Percentiles rank a stretch among this genome's conserved stretches.
These are phyloP conservation scores for Drosophila atripex DNA, from an alignment of 2,888 invertebrate species.

Conservation along the genomic window DNA sequence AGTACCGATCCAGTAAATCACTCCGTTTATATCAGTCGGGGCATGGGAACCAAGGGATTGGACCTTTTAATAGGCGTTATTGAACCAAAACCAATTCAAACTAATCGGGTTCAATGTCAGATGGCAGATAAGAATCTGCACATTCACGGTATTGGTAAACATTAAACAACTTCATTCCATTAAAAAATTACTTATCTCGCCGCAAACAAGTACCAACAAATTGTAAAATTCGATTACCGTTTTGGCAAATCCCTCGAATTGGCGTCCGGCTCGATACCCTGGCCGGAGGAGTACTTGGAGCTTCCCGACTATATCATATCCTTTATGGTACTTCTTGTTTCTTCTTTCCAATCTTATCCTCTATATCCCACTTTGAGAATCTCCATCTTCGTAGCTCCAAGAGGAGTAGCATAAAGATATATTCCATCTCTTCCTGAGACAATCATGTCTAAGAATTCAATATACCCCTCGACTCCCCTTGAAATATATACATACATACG, in stretches of 20 bases:
- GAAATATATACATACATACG: not conserved
- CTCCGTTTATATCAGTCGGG: conserved; percentile 9
- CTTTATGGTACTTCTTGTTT: too few species aligned
- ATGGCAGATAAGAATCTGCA: conserved; percentile 1
- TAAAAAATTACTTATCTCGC: conserved; percentile 1
- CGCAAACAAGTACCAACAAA: conserved; percentile 8
- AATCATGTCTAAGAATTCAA: too few species aligned
- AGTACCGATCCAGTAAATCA: conserved; percentile 16
- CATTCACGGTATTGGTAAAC: conserved; percentile 22
- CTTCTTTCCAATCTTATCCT: too few species aligned
- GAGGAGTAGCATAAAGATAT: too few species aligned
- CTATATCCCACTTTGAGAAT: too few species aligned
- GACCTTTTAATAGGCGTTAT: not conserved
- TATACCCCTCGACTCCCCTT: too few species aligned
- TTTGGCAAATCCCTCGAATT: conserved; percentile 1
- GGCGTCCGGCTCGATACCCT: conserved; percentile 3
- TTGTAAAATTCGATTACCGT: not conserved
- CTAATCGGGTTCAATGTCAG: conserved; percentile 16
- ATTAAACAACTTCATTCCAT: conserved; percentile 8
- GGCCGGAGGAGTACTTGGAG: not conserved
- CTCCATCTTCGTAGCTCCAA: too few species aligned
- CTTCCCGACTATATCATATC: too few species aligned
- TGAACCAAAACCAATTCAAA: conserved; percentile 1
- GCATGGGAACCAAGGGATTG: not conserved
- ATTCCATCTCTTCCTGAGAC: too few species aligned